Base-by-base conservation (phyloP, 2,888 invertebrate genomes). In the Spilosoma lubricipeda region DNA sequence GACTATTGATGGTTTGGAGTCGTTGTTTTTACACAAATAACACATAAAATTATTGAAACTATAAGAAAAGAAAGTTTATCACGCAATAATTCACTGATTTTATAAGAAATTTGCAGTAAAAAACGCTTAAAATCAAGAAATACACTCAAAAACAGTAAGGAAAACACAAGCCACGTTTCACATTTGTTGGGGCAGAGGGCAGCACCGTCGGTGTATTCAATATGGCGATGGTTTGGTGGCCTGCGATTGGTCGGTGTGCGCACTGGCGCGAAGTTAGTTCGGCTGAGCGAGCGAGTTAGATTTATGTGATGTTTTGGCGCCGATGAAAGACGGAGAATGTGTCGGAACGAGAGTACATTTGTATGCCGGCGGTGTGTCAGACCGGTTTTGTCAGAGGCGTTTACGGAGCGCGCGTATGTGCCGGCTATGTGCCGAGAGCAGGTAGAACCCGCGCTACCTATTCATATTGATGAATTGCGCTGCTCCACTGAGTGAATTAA, bases 361-460 rank as follows among this genome's bases (percentile, higher is more conserved):
- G 95, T 95, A 94, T 95, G 93, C 93, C 87, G 90, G 88, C 90
- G 87, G 91, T 89, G 91, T 90, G 86, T 83, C 84, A 86, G 91
- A 95, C 95, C 93, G 95, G 95, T 95, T 94, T 93, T 81, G 90
- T 92, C 93, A 93, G 94, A 94, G 95, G 95, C 95, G 94, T 94
- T 93, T 90, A 92, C 92, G 87, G 75, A 87, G 92, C 89, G 90
- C 90, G 92, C 90, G 93, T 94, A 93, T 94, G 91, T 93, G 93
- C 91, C 86, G 88, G 89, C 89, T 95, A 95, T 94, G 88, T 94
- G 94, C 91, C 87, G 90, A 89, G 90, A 86, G 92, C 94, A 94
- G 95, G 94, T 94, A 95, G 91, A 86, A 82, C 80, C 77, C 80
- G 82, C 86, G 89, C 90, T 91, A 90, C 90, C 90, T 92, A 92